Conservation (phyloP, 1,140 invertebrate genomes). For the Ephestia elutella region DNA sequence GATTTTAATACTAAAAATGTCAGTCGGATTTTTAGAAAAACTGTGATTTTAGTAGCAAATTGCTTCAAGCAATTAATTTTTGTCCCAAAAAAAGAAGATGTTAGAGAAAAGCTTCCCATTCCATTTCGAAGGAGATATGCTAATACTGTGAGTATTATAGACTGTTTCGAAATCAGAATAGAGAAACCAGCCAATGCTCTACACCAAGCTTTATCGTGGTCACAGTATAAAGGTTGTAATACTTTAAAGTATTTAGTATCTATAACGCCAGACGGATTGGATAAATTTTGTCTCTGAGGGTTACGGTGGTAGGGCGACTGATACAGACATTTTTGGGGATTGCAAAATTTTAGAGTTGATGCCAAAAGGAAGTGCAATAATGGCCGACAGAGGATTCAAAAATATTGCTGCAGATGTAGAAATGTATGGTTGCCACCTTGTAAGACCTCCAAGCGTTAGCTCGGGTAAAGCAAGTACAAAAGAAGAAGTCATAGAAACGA, state of each 20-base stretch:
- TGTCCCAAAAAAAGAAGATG: not conserved
- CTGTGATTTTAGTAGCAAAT: constrained; percentile 12
- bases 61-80: constrained; percentile 16
- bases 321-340: too few relatives aligned
- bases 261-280: constrained; percentile 51
- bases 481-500: not conserved
- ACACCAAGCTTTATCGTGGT: constrained; percentile 38
- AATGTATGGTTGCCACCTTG: constrained; percentile 32
- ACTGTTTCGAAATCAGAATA: constrained; percentile 10
- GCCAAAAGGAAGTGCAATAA: too few relatives aligned
- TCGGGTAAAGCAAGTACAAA: too few relatives aligned
- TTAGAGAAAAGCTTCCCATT: not conserved
- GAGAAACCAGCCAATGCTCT: constrained; percentile 10
- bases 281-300: constrained; percentile 60
- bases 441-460: not conserved
- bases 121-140: not conserved
- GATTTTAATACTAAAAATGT: too few relatives aligned
- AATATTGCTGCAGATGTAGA: too few relatives aligned
- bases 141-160: constrained; percentile 5
- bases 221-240: constrained; percentile 54
- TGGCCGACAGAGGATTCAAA: too few relatives aligned
- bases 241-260: constrained; percentile 60
- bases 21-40: too few relatives aligned
- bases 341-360: too few relatives aligned
- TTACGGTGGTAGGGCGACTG: constrained; percentile 48